Evolutionary conservation across 2,888 invertebrate species (phyloP), one percentile per base, ranked within the genome.

Genomic region (Cephalotes varians): DNA sequence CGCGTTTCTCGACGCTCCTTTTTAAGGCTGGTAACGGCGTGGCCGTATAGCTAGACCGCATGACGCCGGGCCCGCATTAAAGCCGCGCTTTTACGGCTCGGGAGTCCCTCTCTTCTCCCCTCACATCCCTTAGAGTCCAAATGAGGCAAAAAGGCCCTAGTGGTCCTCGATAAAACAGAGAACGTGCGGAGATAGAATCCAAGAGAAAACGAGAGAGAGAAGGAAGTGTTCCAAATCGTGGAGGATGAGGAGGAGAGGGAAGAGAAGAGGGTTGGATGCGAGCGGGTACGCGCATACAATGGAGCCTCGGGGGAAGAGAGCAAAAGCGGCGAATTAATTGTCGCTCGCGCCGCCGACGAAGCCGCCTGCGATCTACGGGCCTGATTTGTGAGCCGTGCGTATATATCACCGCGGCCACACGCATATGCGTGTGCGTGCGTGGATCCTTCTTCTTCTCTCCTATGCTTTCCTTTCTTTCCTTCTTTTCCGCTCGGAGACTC

Each of bases 311-410:
- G 58, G 76, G 73, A 74, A 76, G 85, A 84, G 92, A 91, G 92
- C 91, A 92, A 91, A 92, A 92, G 91, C 92, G 93, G 93, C 92
- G 93, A 93, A 93, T 93, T 93, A 93, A 93, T 93, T 93, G 92
- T 92, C 93, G 93, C 93, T 93, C 92, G 93, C 93, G 91, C 92
- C 90, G 92, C 91, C 90, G 90, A 88, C 88, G 91, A 90, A 89
- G 89, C 89, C 89, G 85, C 90, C n/a, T 84, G 83, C 88, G 87
- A 88, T 88, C 87, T 84, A 82, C 88, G 84, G 89, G 87, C 86
- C 92, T 91, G 93, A 93, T 93, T 93, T 93, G 93, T 93, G 93
- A 88, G 88, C 88, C 91, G 91, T 92, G 91, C 77, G 56, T 79
- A 79, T 79, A 79, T 71, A 79, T 79, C 77, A 79, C 77, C 56